phyloP scores from a whole-genome alignment of 2,113 vertebrate species.

The Ammodytes dubius region DNA sequence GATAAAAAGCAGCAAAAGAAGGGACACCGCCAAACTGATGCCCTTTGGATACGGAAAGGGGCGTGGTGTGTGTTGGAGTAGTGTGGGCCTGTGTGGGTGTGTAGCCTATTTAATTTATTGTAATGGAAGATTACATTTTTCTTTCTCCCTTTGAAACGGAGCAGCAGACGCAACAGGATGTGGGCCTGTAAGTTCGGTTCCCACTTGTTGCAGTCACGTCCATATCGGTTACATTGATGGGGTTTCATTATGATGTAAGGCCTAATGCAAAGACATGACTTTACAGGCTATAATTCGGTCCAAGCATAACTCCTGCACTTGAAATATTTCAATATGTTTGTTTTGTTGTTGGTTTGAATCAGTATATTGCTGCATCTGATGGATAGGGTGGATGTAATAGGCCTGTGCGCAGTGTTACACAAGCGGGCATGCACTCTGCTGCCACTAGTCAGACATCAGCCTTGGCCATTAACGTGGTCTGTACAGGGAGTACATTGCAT shows the following conservation, averaged over 20 bases:
- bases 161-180: neutral
- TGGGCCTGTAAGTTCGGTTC: neutral
- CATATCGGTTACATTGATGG: neutral
- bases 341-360: neutral
- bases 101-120: neutral
- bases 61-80: neutral
- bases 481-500: neutral
- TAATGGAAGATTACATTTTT: neutral
- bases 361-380: neutral
- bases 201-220: conserved; percentile 5
- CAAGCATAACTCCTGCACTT: no score
- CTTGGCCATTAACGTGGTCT: neutral
- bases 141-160: neutral
- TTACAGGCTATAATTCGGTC: no score
- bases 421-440: neutral
- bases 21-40: neutral
- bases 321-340: no score
- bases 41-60: neutral
- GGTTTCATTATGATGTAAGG: no score
- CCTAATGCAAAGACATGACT: no score
- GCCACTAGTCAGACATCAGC: neutral
- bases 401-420: conserved; percentile 41
- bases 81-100: neutral
- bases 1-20: neutral
- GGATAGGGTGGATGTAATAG: neutral